Base-by-base conservation (phyloP, 2,888 invertebrate genomes). In the Sthenelais limicola region DNA sequence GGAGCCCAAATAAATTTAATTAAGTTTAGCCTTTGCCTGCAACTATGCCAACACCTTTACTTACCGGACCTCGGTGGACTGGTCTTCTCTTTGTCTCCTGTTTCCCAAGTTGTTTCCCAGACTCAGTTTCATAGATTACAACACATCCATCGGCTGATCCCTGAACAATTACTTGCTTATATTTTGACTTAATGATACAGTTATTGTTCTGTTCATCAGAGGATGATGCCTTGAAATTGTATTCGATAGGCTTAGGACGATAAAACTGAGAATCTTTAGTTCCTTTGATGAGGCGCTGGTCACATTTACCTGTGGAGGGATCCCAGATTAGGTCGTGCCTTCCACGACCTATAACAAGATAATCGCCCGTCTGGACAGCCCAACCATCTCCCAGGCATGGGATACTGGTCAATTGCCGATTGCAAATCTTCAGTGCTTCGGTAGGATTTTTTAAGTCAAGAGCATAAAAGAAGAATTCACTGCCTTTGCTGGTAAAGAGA, bases 261-360 rank as follows among this genome's bases (percentile, higher is more conserved):
- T 69, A 76, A 24, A 68, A 68, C 74, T 21, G 7, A 47, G 70
- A 38, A 3, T 49, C 67, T 48, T 74, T 69, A n/a, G 73, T 71
- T 24, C 68, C 73, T 49, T 74, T 71, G n/a, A 35, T 28, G 21
- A 82, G 75, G 32, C 75, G 73, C 72, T 82, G 82, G 75, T 83
- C 84, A 76, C 80, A 82, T 33, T 77, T 82, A 3, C 84, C 84
- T 18, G 82, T 80, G 12, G 80, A 80, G 32, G 83, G 81, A 68
- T 85, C 83, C 84, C 84, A 85, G 52, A 80, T 75, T 4, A 82
- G 54, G 4, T 80, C 74, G 75, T 78, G 79, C 12, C 84, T 62
- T 1, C 26, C 33, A 3, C 73, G 71, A 9, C 73, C 75, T 18
- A 76, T 73, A 35, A 83, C 71, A 75, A 84, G 77, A 0, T 71